Evolutionary conservation across 2,888 invertebrate genomes (phyloP), one percentile per base, ranked within the genome.

Genomic region (Cephonodes hylas): DNA sequence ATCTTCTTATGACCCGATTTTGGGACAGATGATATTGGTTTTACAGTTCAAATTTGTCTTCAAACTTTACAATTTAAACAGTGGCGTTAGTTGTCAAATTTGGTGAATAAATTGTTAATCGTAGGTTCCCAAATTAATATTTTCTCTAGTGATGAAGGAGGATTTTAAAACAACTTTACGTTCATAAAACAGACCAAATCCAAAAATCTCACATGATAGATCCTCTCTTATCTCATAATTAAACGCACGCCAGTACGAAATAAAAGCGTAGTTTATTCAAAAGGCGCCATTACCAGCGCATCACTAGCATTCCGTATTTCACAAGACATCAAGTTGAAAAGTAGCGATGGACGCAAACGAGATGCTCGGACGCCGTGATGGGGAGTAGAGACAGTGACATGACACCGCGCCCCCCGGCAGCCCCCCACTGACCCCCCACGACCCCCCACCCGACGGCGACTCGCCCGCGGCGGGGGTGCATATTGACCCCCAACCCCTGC

Each of bases 351-450:
- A 87, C 86, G 85, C 84, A 88, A 89, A 89, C 90, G 88, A 88
- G 88, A 87, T 86, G 86, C 79, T 76, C 73, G 80, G 77, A 73
- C 79, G 80, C 78, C 84, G 85, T 86, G 86, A 86, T 83, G 87
- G 86, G 86, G 87, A 85, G 83, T 80, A 81, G 84, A 87, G 91
- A 91, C 90, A 91, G 89, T 91, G 91, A 91, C 90, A 91, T 89
- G 91, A 91, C 90, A 78, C 74, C 74, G 76, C 76, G 67, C 70
- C 44, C 62, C 73, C 65, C 72, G 75, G 67, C 64, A 74, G 65
- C 72, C 76, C 69, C 65, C 76, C 70, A 60, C 74, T 44, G 31
- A 18, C 76, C 69, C 69, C 48, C 60, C 72, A 64, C n/a, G 38
- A 38, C 71, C 76, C 69, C 65, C 76, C 70, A 60, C 73, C 69